phyloP scores from a whole-genome alignment of 1,140 invertebrate genomes.

The Leucophenga varia region DNA sequence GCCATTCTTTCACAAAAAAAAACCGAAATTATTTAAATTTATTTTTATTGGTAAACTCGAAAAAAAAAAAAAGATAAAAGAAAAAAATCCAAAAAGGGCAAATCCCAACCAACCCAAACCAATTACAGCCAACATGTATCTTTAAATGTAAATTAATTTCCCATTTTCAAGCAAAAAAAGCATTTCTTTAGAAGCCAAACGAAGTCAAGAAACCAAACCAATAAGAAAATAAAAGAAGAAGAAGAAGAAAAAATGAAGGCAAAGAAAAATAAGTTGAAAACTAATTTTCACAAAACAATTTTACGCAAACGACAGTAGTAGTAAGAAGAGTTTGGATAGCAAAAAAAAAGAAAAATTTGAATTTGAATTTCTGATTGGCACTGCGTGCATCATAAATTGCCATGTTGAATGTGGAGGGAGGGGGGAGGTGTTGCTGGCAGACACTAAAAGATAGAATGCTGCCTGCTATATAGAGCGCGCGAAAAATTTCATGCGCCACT shows the following conservation, averaged over 20 bases:
- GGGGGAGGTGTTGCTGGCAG: too few relatives aligned
- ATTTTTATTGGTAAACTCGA: constrained; percentile 33
- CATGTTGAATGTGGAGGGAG: too few relatives aligned
- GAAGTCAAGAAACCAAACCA: neutral
- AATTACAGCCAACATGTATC: too few relatives aligned
- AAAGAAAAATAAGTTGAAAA: constrained; percentile 48
- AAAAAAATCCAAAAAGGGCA: too few relatives aligned
- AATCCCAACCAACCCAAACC: constrained; percentile 4
- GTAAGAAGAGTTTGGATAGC: too few relatives aligned
- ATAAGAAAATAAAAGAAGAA: too few relatives aligned
- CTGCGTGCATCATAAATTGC: constrained; percentile 16
- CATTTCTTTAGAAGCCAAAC: too few relatives aligned
- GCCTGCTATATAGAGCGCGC: too few relatives aligned
- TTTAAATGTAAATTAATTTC: constrained; percentile 50
- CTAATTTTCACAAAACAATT: constrained; percentile 53
- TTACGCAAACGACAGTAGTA: constrained; percentile 29
- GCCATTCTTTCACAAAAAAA: too few relatives aligned
- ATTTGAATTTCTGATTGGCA: constrained; percentile 36
- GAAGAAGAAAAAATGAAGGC: constrained; percentile 26
- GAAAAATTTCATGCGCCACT: constrained; percentile 45
- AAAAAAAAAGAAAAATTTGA: too few relatives aligned
- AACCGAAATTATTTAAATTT: constrained; percentile 52
- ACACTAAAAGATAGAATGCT: too few relatives aligned
- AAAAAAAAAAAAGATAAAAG: constrained; percentile 22
- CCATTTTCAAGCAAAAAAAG: too few relatives aligned